Base-by-base conservation (phyloP, 2,888 invertebrate species). In the Trissolcus brochymenae region DNA sequence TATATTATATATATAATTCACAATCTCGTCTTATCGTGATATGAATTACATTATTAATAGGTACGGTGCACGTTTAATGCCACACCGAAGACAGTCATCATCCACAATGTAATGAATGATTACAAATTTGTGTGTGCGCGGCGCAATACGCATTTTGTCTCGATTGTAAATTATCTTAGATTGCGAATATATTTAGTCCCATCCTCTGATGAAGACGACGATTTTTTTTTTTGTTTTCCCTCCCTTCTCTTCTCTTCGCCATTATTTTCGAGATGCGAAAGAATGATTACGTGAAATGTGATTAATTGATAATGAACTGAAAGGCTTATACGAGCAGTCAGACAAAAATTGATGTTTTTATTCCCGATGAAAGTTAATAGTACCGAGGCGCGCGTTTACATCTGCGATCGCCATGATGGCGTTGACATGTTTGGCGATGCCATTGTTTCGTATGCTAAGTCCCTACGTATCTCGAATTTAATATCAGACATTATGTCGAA, bases 381-480 rank as follows among this genome's bases (percentile, higher is more conserved):
- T 65, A 35, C 11, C 6, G 57, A 50, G 56, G 14, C 16, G 16
- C 46, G 57, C 43, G 66, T 71, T 62, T 71, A 41, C 60, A 66
- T 71, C 53, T 76, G 65, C 43, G 46, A 43, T 35, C 17, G 43
- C 53, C 65, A 60, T 71, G 65, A 64, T 41, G 4, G 55, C 65
- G 71, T 71, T 70, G 76, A 65, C 70, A 66, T 56, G 49, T 70
- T 70, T 67, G 51, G 29, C 49, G 67, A 56, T 53, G 16, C 76
- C 29, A 76, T 76, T 76, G 71, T 76, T 54, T 76, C 57, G 16
- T 75, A 76, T 70, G 75, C 70, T 70, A 70, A 70, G 61, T 70
- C 21, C 16, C 35, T 56, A 50, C 21, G 43, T 61, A 61, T 70
- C 61, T 62, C 70, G 53, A 60, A 61, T 67, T 71, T 76, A 71